Conservation (phyloP, 2,888 invertebrate species). For the Macaria liturata region DNA sequence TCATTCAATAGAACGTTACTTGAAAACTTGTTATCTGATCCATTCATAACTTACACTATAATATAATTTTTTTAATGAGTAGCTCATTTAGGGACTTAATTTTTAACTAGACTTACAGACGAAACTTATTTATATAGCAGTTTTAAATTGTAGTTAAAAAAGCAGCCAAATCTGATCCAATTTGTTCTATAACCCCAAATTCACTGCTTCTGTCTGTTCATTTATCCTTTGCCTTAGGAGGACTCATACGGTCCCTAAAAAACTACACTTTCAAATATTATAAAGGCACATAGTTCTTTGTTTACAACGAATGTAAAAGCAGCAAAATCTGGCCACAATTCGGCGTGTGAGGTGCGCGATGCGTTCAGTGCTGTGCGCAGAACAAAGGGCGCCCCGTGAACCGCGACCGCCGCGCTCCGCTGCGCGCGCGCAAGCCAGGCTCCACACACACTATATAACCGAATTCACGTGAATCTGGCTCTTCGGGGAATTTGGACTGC, state of each 20-base stretch:
- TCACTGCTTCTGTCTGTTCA: too few species aligned
- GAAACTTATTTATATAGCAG: background rate
- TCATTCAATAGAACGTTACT: constrained; percentile 18
- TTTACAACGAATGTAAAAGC: background rate
- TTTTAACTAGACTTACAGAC: too few species aligned
- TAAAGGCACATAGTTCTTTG: too few species aligned
- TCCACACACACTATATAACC: constrained; percentile 52
- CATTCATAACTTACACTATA: too few species aligned
- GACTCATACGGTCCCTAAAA: too few species aligned
- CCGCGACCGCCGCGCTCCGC: constrained; percentile 77
- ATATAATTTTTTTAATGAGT: too few species aligned
- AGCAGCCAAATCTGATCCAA: background rate
- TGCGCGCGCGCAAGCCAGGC: constrained; percentile 46
- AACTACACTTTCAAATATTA: too few species aligned
- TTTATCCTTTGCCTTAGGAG: too few species aligned
- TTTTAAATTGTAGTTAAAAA: background rate
- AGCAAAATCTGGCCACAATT: constrained; percentile 1
- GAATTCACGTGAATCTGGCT: constrained; percentile 41
- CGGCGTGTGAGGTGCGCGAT: constrained; percentile 41
- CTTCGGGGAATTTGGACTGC: constrained; percentile 13
- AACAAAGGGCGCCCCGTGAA: constrained; percentile 83
- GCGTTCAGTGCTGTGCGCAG: constrained; percentile 56
- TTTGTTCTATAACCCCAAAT: background rate
- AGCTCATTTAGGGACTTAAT: too few species aligned
- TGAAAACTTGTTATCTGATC: constrained; percentile 1